Evolutionary conservation across 2,797 vertebrate genomes (phyloP).

Genomic region (Silurus lanzhouensis): DNA sequence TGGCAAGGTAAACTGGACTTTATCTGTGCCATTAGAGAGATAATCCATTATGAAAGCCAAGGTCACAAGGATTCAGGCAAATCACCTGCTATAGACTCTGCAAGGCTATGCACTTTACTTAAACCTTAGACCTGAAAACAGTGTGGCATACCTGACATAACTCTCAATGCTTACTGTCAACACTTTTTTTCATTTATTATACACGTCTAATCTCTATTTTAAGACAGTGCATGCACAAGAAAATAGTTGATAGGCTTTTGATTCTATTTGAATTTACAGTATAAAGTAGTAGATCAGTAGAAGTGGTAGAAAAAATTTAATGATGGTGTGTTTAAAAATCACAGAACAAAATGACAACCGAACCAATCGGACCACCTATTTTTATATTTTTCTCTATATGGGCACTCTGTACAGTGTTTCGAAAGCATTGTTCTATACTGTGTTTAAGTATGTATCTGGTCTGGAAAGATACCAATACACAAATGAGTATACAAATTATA

Average conservation of each 20-base stretch:
- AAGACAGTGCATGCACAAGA: not conserved
- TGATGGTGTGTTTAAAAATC: not conserved
- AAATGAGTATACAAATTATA: no score
- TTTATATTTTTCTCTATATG: not conserved
- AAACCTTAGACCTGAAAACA: conserved; percentile 4
- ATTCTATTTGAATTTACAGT: not conserved
- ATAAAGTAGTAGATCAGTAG: not conserved
- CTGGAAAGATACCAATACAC: no score
- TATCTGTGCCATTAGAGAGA: not conserved
- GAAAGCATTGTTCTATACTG: not conserved
- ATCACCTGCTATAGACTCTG: not conserved
- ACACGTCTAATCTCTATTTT: not conserved
- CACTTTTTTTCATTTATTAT: conserved; percentile 32
- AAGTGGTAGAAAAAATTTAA: not conserved
- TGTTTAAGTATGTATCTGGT: no score
- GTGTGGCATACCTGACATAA: conserved; percentile 40
- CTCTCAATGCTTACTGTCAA: conserved; percentile 27
- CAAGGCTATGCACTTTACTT: not conserved
- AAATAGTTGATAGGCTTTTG: not conserved
- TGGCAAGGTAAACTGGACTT: not conserved
- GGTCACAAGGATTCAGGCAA: not conserved
- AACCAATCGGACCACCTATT: not conserved
- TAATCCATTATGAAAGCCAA: conserved; percentile 12
- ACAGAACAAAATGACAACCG: not conserved
- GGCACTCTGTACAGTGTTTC: not conserved